Percentiles rank a stretch among this genome's conserved stretches.
Conservation (phyloP, 2,888 invertebrate genomes). For the Sarcophaga rosellei region DNA sequence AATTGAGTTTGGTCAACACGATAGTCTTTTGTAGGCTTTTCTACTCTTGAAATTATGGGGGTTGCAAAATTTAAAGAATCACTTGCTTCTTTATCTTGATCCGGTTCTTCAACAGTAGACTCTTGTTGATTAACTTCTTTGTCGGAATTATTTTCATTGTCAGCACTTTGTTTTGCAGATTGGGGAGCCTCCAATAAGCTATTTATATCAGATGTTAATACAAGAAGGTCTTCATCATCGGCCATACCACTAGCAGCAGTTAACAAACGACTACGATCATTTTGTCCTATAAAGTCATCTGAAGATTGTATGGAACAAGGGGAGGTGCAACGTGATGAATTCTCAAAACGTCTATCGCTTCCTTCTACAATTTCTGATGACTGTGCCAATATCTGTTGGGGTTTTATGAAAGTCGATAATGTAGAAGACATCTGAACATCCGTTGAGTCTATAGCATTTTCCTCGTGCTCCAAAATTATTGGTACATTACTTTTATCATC, state of each 20-base stretch:
- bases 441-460: constrained; percentile 75
- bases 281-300: constrained; percentile 80
- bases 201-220: constrained; percentile 74
- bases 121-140: background rate
- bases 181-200: constrained; percentile 69
- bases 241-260: constrained; percentile 72
- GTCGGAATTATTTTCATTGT: background rate
- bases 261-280: constrained; percentile 76
- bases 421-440: constrained; percentile 71
- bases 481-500: constrained; percentile 61
- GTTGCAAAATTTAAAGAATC: constrained; percentile 32
- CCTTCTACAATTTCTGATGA: background rate
- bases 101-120: background rate
- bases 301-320: constrained; percentile 79
- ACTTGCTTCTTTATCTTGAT: constrained; percentile 12
- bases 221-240: constrained; percentile 77
- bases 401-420: constrained; percentile 57
- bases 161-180: constrained; percentile 10
- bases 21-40: constrained; percentile 69
- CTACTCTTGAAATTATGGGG: background rate
- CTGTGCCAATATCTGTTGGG: constrained; percentile 12
- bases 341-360: constrained; percentile 61
- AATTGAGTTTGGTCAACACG: constrained; percentile 80
- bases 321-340: constrained; percentile 73
- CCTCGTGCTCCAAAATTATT: constrained; percentile 70